phyloP scores from a whole-genome alignment of 2,113 vertebrate species.

The Hemiscyllium ocellatum region DNA sequence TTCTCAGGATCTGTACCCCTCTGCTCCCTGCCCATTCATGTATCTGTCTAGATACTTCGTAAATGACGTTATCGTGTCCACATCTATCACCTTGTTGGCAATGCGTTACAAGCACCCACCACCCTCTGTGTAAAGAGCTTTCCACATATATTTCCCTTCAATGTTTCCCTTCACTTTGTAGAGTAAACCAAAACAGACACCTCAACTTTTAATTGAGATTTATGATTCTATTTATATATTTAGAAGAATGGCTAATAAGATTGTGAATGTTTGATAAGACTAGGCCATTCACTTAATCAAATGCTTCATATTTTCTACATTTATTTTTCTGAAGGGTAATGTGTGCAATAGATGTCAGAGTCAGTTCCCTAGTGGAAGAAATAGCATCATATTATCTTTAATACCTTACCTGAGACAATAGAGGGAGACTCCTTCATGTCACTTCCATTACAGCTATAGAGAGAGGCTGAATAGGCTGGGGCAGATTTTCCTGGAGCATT shows the following conservation, averaged over 20 bases:
- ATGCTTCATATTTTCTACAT: background rate
- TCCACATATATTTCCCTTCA: no score
- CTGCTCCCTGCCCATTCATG: no score
- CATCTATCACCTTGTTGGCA: no score
- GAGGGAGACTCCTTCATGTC: background rate
- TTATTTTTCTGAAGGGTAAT: background rate
- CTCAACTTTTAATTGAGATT: background rate
- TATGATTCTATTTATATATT: background rate
- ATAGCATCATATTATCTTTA: background rate
- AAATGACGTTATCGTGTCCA: no score
- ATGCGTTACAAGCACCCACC: no score
- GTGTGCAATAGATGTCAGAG: background rate
- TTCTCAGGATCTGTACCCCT: no score
- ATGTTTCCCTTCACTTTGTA: background rate
- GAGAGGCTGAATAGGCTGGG: no score
- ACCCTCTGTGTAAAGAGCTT: no score
- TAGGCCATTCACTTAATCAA: background rate
- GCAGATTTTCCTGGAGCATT: no score
- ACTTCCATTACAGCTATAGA: background rate
- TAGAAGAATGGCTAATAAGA: background rate
- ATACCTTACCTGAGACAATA: background rate
- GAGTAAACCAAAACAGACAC: background rate
- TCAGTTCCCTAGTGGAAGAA: background rate
- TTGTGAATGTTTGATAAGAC: background rate
- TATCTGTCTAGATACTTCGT: no score